Evolutionary conservation across 1,140 invertebrate genomes (phyloP), one percentile per base, ranked within the genome.

Genomic region (Leptinotarsa lineolata): DNA sequence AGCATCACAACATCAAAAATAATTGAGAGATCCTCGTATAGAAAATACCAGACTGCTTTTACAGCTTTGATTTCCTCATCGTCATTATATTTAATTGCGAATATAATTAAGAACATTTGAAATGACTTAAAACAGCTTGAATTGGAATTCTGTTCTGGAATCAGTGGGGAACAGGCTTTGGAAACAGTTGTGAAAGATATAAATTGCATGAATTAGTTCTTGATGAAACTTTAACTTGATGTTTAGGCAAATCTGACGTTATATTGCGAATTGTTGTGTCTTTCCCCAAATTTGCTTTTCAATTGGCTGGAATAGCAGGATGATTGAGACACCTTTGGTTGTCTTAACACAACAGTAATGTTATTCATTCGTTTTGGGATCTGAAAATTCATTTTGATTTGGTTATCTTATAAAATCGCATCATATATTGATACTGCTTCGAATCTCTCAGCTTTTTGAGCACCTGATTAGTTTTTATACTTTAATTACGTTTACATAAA

Each of bases 81-180:
- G 60, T 63, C 60, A 63, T 63, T 63, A 63, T 63, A 63, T 63
- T 63, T 63, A 63, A 63, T 24, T 63, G 60, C 60, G 20, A 63
- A 63, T 63, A 63, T 63, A 63, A 63, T 63, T 63, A 63, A 18
- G 20, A n/a, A 24, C 60, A 63, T 63, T 63, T 63, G 60, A 24
- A 63, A 63, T 21, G 18, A 63, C 60, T 63, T 63, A n/a, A 63
- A 63, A 63, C 60, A n/a, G 60, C 60, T 21, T n/a, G 60, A 63
- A 21, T 63, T 63, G 60, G 11, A 63, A 63, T 63, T 63, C 15
- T 63, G 60, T 63, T 20, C 60, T 63, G 60, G 60, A 63, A 63
- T 63, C 22, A 24, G 60, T 15, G 22, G 60, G 60, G 60, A 63
- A 11, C 60, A 63, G 60, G 20, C 60, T 63, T 63, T n/a, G 22